Evolutionary conservation across 1,140 invertebrate species (phyloP).

Genomic region (Aleiodes sp.): DNA sequence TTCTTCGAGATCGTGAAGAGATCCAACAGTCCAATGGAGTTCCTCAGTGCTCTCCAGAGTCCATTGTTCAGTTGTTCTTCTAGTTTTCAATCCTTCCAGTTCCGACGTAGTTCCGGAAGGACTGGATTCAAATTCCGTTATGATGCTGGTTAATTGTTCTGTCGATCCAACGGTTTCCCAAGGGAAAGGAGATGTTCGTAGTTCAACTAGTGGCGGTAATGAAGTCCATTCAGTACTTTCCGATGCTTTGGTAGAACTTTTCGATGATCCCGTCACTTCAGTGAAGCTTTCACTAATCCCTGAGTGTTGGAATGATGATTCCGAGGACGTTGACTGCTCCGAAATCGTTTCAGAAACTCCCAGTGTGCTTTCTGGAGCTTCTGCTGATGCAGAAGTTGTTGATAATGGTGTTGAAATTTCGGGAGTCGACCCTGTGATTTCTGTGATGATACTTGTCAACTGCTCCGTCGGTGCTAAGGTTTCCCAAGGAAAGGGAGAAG

Average conservation of each 20-base stretch:
- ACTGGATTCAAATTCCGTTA: neutral
- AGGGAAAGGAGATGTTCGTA: neutral
- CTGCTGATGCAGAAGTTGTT: neutral
- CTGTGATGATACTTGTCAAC: neutral
- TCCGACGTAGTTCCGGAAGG: neutral
- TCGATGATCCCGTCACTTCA: too few species aligned
- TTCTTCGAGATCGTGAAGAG: neutral
- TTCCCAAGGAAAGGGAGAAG: slow-evolving; percentile 1
- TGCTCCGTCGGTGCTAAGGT: neutral
- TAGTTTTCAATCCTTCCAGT: neutral
- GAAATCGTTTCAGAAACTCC: too few species aligned
- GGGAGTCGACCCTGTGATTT: neutral
- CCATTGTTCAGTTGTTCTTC: neutral
- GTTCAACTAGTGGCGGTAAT: too few species aligned
- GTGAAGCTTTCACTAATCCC: too few species aligned
- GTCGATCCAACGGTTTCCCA: neutral
- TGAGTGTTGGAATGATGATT: too few species aligned
- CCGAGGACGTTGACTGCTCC: too few species aligned
- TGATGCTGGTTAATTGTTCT: neutral
- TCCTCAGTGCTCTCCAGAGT: neutral
- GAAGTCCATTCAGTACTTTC: too few species aligned
- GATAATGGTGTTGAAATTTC: neutral
- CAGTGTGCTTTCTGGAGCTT: too few species aligned
- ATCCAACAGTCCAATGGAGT: neutral
- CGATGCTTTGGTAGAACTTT: too few species aligned